Evolutionary conservation across 35 echinoderm and acorn worm genomes (phyloP).

Genomic region (Ptychodera flava): DNA sequence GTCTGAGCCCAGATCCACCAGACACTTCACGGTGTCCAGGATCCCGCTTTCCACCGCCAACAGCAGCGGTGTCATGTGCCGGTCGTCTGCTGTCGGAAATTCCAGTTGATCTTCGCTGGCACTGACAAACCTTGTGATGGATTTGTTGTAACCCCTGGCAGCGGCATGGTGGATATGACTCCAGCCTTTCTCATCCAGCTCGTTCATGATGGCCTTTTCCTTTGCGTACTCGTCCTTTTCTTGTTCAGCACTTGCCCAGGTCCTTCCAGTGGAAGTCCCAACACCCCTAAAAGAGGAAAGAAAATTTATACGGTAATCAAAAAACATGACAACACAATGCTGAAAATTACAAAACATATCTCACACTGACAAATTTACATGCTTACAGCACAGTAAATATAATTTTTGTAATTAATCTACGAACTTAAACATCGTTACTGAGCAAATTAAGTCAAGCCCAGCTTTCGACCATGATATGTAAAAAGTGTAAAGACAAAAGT

Average conservation of each 20-base stretch:
- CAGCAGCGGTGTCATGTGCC: slow-evolving; percentile 71
- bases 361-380: too few relatives aligned
- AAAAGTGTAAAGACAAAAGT: too few relatives aligned
- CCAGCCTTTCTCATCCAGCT: slow-evolving; percentile 90
- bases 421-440: too few relatives aligned
- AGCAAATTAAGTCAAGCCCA: too few relatives aligned
- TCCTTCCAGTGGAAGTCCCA: background rate
- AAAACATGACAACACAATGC: too few relatives aligned
- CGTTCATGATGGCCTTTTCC: slow-evolving; percentile 90
- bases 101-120: slow-evolving; percentile 91
- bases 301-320: too few relatives aligned
- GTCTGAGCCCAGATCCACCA: slow-evolving; percentile 75
- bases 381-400: too few relatives aligned
- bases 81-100: slow-evolving; percentile 80
- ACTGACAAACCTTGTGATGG: slow-evolving; percentile 72
- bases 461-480: too few relatives aligned
- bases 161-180: slow-evolving; percentile 95
- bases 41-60: slow-evolving; percentile 74
- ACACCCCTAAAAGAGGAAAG: background rate
- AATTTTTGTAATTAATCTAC: too few relatives aligned
- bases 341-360: too few relatives aligned
- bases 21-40: slow-evolving; percentile 69
- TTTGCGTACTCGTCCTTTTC: slow-evolving; percentile 96
- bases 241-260: background rate
- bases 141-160: slow-evolving; percentile 76